Evolutionary conservation across 2,888 invertebrate genomes (phyloP), one percentile per base, ranked within the genome.

Genomic region (Taphrorychus bicolor): DNA sequence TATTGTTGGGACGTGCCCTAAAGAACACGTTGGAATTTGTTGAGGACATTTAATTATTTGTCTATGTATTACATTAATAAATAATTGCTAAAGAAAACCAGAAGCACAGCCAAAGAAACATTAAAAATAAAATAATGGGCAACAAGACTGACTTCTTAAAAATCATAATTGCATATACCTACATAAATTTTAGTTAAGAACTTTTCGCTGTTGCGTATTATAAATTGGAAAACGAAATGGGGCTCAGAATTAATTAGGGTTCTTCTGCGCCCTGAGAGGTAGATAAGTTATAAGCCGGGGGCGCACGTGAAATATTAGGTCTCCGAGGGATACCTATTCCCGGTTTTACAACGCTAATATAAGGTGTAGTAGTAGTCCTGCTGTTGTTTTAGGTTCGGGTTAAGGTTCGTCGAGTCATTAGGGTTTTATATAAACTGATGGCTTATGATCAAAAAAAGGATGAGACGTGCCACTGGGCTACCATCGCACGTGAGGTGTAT

Each of bases 161-260:
- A 32, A 32, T 11, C 7, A 9, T 32, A 32, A 32, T 32, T 9
- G 32, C 32, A n/a, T n/a, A n/a, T 11, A 32, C 32, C 32, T 32
- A 63, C 60, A 66, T 69, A 72, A 70, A 70, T 70, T 60, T 69
- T 60, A 56, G 54, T 70, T 72, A 67, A 66, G 70, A 57, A 70
- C 59, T 70, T 70, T 70, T 70, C 68, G 67, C 57, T 70, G 70
- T 70, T 72, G 60, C 56, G 62, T 32, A 48, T 58, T 67, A 66
- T 62, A 69, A 70, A 67, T 66, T 67, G 67, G 67, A 69, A 70
- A 70, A 70, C 67, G 68, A 71, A 69, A 64, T 66, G 69, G 61
- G 64, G 62, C 70, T 40, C 57, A 45, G 67, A 67, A 67, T 62
- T 67, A 67, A 67, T 67, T 67, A 67, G 62, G 67, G 62, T 58